These are phyloP conservation scores for Castor canadensis DNA, from an alignment of 2,113 vertebrate species.

Conservation along the genomic window DNA sequence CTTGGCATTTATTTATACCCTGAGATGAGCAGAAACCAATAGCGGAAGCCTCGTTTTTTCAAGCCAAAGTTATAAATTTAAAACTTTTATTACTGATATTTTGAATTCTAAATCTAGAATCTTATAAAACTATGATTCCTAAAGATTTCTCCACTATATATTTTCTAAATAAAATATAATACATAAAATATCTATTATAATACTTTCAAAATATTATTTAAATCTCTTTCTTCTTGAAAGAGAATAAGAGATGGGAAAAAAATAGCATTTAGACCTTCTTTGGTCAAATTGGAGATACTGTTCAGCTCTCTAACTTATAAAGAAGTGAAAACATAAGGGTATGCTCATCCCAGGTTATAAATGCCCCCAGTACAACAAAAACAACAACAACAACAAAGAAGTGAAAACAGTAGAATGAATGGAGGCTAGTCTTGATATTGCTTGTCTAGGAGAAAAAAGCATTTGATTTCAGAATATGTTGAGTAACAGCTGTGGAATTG, in stretches of 20 bases:
- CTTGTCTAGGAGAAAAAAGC: background rate
- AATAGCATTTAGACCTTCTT: background rate
- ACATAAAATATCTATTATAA: background rate
- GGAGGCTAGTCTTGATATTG: background rate
- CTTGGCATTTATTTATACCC: constrained; percentile 56
- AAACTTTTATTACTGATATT: background rate
- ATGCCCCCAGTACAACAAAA: too few relatives aligned
- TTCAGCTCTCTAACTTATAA: background rate
- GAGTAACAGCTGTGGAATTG: background rate
- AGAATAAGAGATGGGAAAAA: background rate
- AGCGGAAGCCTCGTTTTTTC: background rate
- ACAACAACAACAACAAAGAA: background rate
- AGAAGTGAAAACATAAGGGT: too few relatives aligned
- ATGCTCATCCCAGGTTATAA: too few relatives aligned
- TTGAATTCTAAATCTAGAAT: constrained; percentile 26
- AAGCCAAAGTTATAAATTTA: background rate
- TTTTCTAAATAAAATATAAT: background rate
- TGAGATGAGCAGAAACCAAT: background rate
- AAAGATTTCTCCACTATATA: background rate
- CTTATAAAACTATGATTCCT: background rate
- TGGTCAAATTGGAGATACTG: background rate
- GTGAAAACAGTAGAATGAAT: background rate
- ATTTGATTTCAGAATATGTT: background rate
- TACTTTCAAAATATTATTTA: background rate
- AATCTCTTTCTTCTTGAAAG: background rate